Base-by-base conservation (phyloP, 2,888 invertebrate species). In the Hirtodrosophila duncani region DNA sequence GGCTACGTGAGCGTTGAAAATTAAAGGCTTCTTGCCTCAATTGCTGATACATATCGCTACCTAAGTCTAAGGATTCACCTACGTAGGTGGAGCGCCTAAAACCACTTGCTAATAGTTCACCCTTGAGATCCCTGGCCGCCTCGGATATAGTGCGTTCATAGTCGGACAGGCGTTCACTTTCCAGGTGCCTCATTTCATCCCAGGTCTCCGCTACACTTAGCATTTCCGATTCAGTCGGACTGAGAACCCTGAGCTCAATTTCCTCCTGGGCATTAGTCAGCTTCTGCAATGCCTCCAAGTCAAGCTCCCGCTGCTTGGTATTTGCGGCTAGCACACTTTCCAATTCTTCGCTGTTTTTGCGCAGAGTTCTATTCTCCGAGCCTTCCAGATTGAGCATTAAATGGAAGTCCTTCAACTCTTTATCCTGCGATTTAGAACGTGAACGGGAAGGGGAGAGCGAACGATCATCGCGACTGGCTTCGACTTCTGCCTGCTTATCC, bases 111-210 rank as follows among this genome's bases (percentile, higher is more conserved):
- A 80, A 2, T 0, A 81, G 55, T 39, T 85, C 83, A 1, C 77
- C 65, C 20, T 82, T 82, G 1, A 86, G 66, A 24, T 86, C 84
- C 1, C 72, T 61, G 46, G 81, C 78, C 39, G 82, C 81, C 11
- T 77, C 81, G 0, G 86, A 86, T 2, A 81, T 64, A 0, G 81
- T 81, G 3, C 86, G 82, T 8, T 82, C 78, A 33, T 83, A 83
- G 23, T 78, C 75, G 0, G 64, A 33, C 4, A 60, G n/a, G n/a
- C n/a, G 2, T 3, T 18, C 56, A 6, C 43, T 14, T 2, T 44
- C 27, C 52, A 52, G n/a, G n/a, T n/a, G n/a, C n/a, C n/a, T n/a
- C n/a, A n/a, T n/a, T n/a, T n/a, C n/a, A n/a, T n/a, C n/a, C n/a
- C n/a, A n/a, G n/a, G n/a, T 29, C 11, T 2, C 51, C 48, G 11